Percentiles rank a stretch among this genome's conserved stretches.
phyloP scores from a whole-genome alignment of 2,797 vertebrate genomes.

The Chelmon rostratus region DNA sequence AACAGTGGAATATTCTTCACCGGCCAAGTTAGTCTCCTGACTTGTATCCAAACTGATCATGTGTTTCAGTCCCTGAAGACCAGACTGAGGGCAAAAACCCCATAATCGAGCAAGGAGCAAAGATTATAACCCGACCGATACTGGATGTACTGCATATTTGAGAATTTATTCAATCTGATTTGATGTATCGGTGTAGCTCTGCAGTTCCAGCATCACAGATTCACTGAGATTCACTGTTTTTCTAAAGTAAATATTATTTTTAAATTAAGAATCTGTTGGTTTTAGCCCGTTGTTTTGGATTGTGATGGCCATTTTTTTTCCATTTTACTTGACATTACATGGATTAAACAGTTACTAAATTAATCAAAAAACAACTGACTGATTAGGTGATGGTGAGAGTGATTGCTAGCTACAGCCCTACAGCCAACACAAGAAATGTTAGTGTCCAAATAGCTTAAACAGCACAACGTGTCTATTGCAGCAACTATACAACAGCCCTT shows the following conservation, averaged over 20 bases:
- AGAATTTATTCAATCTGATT: neutral
- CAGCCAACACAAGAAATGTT: neutral
- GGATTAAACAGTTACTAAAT: neutral
- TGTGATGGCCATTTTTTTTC: neutral
- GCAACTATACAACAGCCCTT: neutral
- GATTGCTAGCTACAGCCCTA: neutral
- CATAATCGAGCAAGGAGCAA: neutral
- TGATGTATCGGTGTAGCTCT: neutral
- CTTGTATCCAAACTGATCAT: slow-evolving; percentile 22
- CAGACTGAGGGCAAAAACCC: neutral
- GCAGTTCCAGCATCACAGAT: neutral
- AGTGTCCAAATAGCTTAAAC: neutral
- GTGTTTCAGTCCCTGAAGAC: slow-evolving; percentile 28
- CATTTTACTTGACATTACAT: no score
- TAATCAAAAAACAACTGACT: neutral
- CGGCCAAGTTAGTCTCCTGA: slow-evolving; percentile 33
- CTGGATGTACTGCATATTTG: neutral
- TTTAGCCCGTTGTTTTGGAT: no score
- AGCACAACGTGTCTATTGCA: neutral
- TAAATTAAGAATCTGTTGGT: no score
- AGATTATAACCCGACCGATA: neutral
- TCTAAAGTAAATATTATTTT: no score
- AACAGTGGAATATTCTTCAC: slow-evolving; percentile 23
- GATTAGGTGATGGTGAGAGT: neutral
- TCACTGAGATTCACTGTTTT: neutral